phyloP scores from a whole-genome alignment of 2,113 vertebrate genomes.

The Megaleporinus macrocephalus region DNA sequence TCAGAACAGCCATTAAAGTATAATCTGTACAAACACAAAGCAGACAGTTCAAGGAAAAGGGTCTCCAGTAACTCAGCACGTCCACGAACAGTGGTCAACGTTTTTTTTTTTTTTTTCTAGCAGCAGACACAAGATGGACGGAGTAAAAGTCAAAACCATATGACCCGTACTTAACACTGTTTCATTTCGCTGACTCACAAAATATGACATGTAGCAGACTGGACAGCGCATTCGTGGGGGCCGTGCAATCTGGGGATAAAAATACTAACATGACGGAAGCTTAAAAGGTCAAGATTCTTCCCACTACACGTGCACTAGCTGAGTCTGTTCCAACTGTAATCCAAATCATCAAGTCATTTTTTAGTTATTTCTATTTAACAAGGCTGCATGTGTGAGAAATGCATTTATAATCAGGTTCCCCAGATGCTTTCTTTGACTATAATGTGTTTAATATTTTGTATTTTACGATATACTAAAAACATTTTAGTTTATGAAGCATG shows the following conservation, averaged over 20 bases:
- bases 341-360: background rate
- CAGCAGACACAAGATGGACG: background rate
- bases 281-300: conserved; percentile 23
- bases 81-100: background rate
- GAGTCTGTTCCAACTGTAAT: background rate
- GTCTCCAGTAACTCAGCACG: background rate
- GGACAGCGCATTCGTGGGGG: conserved; percentile 3
- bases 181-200: conserved; percentile 31
- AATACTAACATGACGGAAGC: conserved; percentile 24
- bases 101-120: too few species aligned
- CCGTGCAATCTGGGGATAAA: conserved; percentile 25
- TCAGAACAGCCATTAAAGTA: too few species aligned
- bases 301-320: background rate
- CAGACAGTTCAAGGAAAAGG: too few species aligned
- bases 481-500: too few species aligned
- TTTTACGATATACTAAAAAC: too few species aligned
- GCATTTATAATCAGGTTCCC: background rate
- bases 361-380: background rate
- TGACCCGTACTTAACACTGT: background rate
- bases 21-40: too few species aligned
- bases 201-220: conserved; percentile 5
- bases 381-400: background rate
- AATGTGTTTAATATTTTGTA: too few species aligned
- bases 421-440: too few species aligned
- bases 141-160: background rate